Evolutionary conservation across 2,113 vertebrate species (phyloP).

Genomic region (Danionella cerebrum): DNA sequence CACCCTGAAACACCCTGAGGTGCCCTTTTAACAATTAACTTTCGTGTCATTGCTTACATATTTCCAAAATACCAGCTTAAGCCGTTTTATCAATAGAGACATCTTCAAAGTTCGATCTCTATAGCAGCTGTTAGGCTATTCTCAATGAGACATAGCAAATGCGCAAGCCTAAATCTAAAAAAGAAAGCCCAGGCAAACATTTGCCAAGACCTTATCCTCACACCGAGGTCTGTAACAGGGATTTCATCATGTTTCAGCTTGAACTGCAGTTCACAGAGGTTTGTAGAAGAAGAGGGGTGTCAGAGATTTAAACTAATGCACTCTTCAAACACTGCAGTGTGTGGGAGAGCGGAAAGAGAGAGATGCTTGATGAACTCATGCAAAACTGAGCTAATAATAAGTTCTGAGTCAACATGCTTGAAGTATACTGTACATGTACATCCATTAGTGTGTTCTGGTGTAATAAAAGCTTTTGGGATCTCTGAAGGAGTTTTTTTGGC

Average conservation of each 20-base stretch:
- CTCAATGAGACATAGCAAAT: too few species aligned
- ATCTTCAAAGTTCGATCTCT: too few species aligned
- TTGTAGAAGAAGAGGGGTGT: neutral
- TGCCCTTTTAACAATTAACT: too few species aligned
- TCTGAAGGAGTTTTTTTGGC: too few species aligned
- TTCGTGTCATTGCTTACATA: too few species aligned
- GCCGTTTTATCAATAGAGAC: too few species aligned
- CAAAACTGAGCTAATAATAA: neutral
- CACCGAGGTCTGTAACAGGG: neutral
- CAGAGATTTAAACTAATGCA: neutral
- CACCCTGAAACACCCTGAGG: too few species aligned
- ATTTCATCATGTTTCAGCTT: constrained; percentile 2
- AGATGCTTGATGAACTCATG: neutral
- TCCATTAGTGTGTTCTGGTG: too few species aligned
- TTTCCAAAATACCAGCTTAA: too few species aligned
- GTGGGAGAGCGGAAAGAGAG: constrained; percentile 1
- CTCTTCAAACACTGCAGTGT: neutral
- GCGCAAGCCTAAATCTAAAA: neutral
- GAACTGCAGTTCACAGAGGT: neutral
- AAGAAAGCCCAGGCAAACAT: neutral
- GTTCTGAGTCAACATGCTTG: neutral
- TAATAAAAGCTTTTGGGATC: too few species aligned
- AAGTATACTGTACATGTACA: too few species aligned
- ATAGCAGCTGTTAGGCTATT: too few species aligned
- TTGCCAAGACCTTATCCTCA: neutral